Evolutionary conservation across 2,888 invertebrate genomes (phyloP).

Genomic region (Sphaeridia pumilis): DNA sequence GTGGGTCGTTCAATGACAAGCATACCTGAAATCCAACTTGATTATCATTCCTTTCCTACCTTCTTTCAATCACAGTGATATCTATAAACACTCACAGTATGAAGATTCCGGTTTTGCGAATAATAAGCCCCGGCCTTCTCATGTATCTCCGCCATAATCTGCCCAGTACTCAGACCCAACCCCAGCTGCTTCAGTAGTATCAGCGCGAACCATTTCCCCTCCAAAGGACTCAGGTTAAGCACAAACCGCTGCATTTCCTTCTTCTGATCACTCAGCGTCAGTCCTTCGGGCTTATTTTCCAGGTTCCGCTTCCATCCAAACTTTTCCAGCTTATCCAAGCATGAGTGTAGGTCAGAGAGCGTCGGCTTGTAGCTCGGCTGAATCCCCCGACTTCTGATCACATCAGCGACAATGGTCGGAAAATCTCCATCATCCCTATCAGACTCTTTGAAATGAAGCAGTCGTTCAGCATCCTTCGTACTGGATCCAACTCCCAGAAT

Average conservation of each 20-base stretch:
- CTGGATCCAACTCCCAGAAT: slow-evolving; percentile 26
- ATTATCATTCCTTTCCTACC: background rate
- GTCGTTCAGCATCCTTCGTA: slow-evolving; percentile 21
- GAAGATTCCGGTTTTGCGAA: slow-evolving; percentile 21
- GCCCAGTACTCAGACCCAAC: slow-evolving; percentile 17
- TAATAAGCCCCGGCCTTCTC: slow-evolving; percentile 20
- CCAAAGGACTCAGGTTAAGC: slow-evolving; percentile 21
- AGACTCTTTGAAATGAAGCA: slow-evolving; percentile 26
- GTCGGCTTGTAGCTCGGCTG: slow-evolving; percentile 3
- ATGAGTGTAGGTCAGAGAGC: slow-evolving; percentile 20
- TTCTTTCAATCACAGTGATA: background rate
- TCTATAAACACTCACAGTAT: slow-evolving; percentile 14
- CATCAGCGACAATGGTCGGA: slow-evolving; percentile 12
- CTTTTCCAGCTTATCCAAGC: slow-evolving; percentile 23
- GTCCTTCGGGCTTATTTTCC: slow-evolving; percentile 13
- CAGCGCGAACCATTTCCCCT: slow-evolving; percentile 33
- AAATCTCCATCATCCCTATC: slow-evolving; percentile 21
- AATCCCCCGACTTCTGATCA: slow-evolving; percentile 15
- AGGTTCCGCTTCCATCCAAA: background rate
- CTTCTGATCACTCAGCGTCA: slow-evolving; percentile 19
- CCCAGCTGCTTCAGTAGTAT: slow-evolving; percentile 26
- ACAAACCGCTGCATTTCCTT: slow-evolving; percentile 20
- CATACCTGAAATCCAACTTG: slow-evolving; percentile 19
- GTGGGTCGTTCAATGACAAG: slow-evolving; percentile 28
- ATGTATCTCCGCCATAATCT: slow-evolving; percentile 26